Evolutionary conservation across 2,113 vertebrate genomes (phyloP), one percentile per base, ranked within the genome.

Genomic region (Apus apus): DNA sequence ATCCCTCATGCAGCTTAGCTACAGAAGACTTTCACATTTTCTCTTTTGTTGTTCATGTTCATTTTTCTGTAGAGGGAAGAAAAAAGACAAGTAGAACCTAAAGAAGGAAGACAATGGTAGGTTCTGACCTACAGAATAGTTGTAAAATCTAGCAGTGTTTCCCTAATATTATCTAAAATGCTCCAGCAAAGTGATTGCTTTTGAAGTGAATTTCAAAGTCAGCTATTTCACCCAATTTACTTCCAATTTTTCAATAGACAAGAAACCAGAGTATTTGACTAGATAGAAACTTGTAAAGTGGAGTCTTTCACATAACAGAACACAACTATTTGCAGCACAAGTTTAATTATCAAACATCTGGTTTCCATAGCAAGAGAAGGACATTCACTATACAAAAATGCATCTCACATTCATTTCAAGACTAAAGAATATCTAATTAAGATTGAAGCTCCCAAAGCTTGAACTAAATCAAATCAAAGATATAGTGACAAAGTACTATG

Each of bases 321-420:
- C 45, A 34, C 1, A 2, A 83, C 92, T 86, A 70, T 92, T 95
- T 89, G 89, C 83, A 88, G 73, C 0, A 0, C 43, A 71, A 90
- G 67, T 87, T 93, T 93, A 89, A 90, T 94, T 96, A 92, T 77
- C 83, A 87, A 87, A 95, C 82, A 96, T 95, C 93, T 97, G 90
- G 89, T 96, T 96, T 76, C 92, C 90, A 79, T 76, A 82, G 87
- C n/a, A 95, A 96, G 81, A 71, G 57, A 75, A 94, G 29, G 65
- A 79, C 72, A 86, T 61, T 75, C 72, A 38, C 64, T 60, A 16
- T 46, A 79, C 62, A 96, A 77, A 96, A 94, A 96, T 91, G 93
- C 91, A 66, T 91, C 70, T 65, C 13, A 71, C 61, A 62, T 80
- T 87, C 7, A 0, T 85, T 95, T 85, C 82, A 85, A 89, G 61